These are phyloP conservation scores for Callimorpha dominula DNA, from an alignment of 2,888 invertebrate genomes.

Conservation along the genomic window DNA sequence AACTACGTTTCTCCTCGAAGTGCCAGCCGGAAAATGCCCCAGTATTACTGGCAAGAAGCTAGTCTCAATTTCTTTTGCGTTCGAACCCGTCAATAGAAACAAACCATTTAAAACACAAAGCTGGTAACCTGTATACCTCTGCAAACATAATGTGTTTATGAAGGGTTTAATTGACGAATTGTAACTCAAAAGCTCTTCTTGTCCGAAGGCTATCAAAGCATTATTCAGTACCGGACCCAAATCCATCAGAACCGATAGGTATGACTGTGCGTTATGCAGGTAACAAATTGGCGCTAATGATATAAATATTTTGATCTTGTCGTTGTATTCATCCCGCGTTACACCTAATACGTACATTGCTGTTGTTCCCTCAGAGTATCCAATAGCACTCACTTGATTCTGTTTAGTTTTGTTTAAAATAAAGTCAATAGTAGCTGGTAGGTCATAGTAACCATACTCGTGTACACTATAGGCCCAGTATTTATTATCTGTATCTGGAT, in stretches of 20 bases:
- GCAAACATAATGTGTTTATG: constrained; percentile 47
- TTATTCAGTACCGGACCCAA: constrained; percentile 40
- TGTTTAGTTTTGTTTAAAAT: constrained; percentile 76
- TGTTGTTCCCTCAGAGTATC: constrained; percentile 89
- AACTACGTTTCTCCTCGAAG: constrained; percentile 59
- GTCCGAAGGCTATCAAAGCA: constrained; percentile 24
- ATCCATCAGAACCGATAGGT: constrained; percentile 26
- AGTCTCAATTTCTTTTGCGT: constrained; percentile 53
- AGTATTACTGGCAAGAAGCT: constrained; percentile 47
- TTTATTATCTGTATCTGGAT: constrained; percentile 62
- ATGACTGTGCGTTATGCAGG: constrained; percentile 38
- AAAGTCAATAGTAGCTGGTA: constrained; percentile 87
- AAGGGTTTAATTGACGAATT: constrained; percentile 38
- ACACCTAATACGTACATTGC: constrained; percentile 82
- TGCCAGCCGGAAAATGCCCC: constrained; percentile 61
- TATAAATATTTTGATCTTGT: constrained; percentile 82
- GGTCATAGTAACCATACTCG: constrained; percentile 89
- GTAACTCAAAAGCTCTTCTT: constrained; percentile 46
- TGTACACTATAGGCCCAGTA: constrained; percentile 88
- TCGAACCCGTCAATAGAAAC: constrained; percentile 45
- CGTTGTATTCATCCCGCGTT: constrained; percentile 84
- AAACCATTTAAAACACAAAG: constrained; percentile 45
- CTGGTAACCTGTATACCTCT: constrained; percentile 45
- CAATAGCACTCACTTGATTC: constrained; percentile 86
- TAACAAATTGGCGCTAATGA: constrained; percentile 62